Percentiles rank a stretch among this genome's conserved stretches.
These are phyloP conservation scores for Crotophaga sulcirostris DNA, from an alignment of 2,113 vertebrate genomes.

Conservation along the genomic window DNA sequence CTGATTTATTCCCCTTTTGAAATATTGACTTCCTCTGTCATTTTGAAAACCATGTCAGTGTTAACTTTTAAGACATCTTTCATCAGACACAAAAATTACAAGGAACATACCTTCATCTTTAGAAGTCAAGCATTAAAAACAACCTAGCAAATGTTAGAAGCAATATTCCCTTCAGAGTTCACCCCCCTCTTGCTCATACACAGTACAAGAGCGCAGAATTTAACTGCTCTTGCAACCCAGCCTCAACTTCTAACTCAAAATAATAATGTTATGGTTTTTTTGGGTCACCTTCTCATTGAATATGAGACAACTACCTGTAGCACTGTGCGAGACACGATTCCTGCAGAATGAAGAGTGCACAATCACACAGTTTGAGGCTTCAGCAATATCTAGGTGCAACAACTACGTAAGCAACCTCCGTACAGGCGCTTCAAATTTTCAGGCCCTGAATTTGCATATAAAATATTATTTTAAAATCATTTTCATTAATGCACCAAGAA, in stretches of 20 bases:
- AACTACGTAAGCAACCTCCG: accelerated
- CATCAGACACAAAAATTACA: background rate
- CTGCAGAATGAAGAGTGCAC: background rate
- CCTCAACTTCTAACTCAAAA: background rate
- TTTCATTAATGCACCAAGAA: background rate
- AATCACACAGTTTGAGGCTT: accelerated
- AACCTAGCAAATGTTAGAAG: background rate
- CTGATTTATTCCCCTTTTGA: background rate
- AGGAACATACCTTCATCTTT: background rate
- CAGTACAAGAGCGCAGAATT: background rate
- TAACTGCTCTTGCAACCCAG: background rate
- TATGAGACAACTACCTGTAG: accelerated
- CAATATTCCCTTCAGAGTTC: background rate
- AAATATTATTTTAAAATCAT: background rate
- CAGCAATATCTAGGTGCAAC: background rate
- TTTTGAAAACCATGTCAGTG: background rate
- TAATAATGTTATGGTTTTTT: background rate
- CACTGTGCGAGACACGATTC: background rate
- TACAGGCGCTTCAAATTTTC: accelerated
- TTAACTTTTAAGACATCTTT: background rate
- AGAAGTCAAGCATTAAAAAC: background rate
- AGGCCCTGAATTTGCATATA: background rate
- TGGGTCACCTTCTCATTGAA: background rate
- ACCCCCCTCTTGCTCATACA: accelerated
- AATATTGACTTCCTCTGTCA: background rate